Conservation (phyloP, 2,888 invertebrate genomes). For the Trichacis sp. region DNA sequence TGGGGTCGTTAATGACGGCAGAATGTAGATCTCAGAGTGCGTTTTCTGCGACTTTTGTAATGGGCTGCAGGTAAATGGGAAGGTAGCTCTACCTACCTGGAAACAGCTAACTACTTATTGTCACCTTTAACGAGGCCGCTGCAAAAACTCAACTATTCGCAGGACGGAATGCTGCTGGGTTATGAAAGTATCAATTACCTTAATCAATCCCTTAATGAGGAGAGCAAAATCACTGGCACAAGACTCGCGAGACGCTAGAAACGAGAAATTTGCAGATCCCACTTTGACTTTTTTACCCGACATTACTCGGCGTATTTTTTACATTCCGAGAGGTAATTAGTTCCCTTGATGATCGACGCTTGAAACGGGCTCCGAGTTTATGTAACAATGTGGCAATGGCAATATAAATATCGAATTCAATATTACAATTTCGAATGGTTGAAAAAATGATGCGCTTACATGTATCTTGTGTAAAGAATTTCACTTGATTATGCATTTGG, state of each 20-base stretch:
- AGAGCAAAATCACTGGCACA: conserved; percentile 47
- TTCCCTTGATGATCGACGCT: conserved; percentile 1
- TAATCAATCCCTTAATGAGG: conserved; percentile 63
- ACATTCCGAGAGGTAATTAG: background rate
- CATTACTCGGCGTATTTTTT: conserved; percentile 3
- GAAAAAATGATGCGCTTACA: no score
- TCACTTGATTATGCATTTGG: no score
- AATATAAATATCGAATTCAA: background rate
- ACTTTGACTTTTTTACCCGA: conserved; percentile 36
- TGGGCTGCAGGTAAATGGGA: conserved; percentile 17
- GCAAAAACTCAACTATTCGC: conserved; percentile 59
- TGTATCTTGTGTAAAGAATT: no score
- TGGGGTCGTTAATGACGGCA: conserved; percentile 12
- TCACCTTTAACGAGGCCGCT: conserved; percentile 65
- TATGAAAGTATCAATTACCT: conserved; percentile 68
- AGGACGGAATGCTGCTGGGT: conserved; percentile 65
- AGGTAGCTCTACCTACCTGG: conserved; percentile 54
- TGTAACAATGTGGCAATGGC: background rate
- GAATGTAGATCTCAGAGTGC: conserved; percentile 17
- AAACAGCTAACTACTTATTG: conserved; percentile 66
- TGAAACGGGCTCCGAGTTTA: background rate
- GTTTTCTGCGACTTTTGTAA: conserved; percentile 19
- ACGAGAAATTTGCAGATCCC: conserved; percentile 28
- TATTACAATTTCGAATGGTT: no score
- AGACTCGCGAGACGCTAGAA: conserved; percentile 31